phyloP scores from a whole-genome alignment of 2,888 invertebrate genomes.

The Ashinkailepas kermadecensis region DNA sequence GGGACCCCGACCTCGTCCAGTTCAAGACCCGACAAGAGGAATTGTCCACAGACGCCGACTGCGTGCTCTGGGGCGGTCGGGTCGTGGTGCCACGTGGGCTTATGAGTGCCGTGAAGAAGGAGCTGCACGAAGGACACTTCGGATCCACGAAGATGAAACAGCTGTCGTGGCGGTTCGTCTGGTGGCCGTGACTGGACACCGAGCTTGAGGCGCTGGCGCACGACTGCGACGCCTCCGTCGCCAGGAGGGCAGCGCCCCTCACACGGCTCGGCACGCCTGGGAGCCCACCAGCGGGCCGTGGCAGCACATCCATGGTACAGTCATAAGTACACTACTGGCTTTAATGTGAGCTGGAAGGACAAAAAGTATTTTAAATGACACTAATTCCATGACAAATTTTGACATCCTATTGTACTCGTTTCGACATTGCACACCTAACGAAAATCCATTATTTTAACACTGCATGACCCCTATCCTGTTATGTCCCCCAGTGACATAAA shows the following conservation, averaged over 20 bases:
- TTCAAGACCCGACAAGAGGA: background rate
- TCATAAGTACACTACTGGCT: too few species aligned
- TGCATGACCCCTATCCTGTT: too few species aligned
- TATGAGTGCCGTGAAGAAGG: background rate
- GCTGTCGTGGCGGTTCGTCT: background rate
- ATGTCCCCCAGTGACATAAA: too few species aligned
- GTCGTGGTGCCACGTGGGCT: background rate
- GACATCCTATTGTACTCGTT: too few species aligned
- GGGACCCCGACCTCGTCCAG: background rate
- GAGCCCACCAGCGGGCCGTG: too few species aligned
- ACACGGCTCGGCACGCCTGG: too few species aligned
- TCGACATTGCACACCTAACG: too few species aligned
- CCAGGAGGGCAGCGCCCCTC: background rate
- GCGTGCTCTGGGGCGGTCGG: background rate
- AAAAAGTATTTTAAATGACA: too few species aligned
- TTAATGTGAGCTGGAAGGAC: too few species aligned
- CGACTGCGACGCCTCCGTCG: background rate
- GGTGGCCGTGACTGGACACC: background rate
- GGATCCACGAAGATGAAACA: background rate
- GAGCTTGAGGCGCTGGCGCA: background rate
- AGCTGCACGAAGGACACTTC: background rate
- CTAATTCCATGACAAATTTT: too few species aligned
- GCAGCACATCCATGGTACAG: too few species aligned
- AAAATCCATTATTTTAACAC: too few species aligned
- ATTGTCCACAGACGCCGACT: background rate